A percentile compares a stretch with the other conserved stretches of the same genome.
phyloP scores from a whole-genome alignment of 2,797 vertebrate species.

The Pachyuromys duprasi region DNA sequence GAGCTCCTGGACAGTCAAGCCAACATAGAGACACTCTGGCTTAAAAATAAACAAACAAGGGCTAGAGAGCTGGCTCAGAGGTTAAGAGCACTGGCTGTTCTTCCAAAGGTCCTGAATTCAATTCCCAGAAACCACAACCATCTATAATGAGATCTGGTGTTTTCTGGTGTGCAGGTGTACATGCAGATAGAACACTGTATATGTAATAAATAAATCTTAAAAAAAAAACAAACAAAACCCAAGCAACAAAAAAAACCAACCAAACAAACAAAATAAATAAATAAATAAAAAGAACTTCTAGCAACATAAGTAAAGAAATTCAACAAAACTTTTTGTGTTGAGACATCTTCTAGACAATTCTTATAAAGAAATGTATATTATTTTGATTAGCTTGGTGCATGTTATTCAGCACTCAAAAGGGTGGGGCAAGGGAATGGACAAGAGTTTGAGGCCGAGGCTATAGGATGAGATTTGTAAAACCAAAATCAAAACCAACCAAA shows the following conservation, averaged over 20 bases:
- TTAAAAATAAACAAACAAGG: background rate
- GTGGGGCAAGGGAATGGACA: background rate
- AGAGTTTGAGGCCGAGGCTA: background rate
- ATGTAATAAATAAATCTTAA: too few species aligned
- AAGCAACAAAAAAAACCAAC: too few species aligned
- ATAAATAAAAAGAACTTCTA: background rate
- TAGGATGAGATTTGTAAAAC: background rate
- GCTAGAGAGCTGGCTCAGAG: too few species aligned
- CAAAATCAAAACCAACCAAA: background rate
- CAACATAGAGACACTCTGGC: background rate
- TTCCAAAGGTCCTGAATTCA: too few species aligned
- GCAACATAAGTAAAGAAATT: conserved; percentile 36
- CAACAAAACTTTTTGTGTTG: conserved; percentile 34
- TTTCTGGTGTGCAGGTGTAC: too few species aligned
- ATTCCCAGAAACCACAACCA: too few species aligned
- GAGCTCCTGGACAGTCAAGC: background rate
- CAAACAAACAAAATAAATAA: background rate
- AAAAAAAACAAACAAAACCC: too few species aligned
- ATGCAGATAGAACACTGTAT: too few species aligned
- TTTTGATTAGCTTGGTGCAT: background rate
- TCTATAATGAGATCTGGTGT: too few species aligned
- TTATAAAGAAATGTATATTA: conserved; percentile 11
- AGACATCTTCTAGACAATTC: conserved; percentile 27
- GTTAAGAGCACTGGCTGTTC: too few species aligned
- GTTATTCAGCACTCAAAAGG: background rate